Percentiles rank a stretch among this genome's conserved stretches.
Conservation (phyloP, 2,113 vertebrate genomes). For the Cyprinodon brontotheroides region DNA sequence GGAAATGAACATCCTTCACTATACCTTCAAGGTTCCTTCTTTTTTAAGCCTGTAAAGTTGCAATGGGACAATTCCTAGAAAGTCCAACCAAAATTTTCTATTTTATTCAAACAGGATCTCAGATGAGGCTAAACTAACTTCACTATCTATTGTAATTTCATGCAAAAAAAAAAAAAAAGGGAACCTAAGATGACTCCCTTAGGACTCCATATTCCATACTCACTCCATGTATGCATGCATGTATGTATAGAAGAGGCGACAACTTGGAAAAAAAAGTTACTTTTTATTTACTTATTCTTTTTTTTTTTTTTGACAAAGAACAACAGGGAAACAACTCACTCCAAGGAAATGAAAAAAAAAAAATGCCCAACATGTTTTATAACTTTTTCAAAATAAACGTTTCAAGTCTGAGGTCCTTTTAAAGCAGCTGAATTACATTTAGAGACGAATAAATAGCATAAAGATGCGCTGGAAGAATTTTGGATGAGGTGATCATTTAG, state of each 20-base stretch:
- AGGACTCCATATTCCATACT: too few species aligned
- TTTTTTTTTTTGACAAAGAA: neutral
- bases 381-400: neutral
- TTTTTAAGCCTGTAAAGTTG: too few species aligned
- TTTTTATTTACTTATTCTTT: slow-evolving; percentile 45
- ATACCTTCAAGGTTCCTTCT: too few species aligned
- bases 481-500: neutral
- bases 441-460: slow-evolving; percentile 15
- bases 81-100: too few species aligned
- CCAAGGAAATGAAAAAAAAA: slow-evolving; percentile 3
- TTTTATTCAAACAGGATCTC: too few species aligned
- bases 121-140: too few species aligned
- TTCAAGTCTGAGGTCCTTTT: neutral
- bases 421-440: neutral
- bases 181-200: too few species aligned
- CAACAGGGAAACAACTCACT: neutral
- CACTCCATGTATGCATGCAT: neutral
- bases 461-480: slow-evolving; percentile 29
- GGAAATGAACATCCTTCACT: too few species aligned
- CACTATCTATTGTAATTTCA: too few species aligned
- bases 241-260: neutral
- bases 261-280: neutral
- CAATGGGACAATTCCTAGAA: too few species aligned
- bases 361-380: neutral
- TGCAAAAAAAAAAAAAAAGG: neutral